Evolutionary conservation across 2,113 vertebrate genomes (phyloP).

Genomic region (Ammodytes marinus): DNA sequence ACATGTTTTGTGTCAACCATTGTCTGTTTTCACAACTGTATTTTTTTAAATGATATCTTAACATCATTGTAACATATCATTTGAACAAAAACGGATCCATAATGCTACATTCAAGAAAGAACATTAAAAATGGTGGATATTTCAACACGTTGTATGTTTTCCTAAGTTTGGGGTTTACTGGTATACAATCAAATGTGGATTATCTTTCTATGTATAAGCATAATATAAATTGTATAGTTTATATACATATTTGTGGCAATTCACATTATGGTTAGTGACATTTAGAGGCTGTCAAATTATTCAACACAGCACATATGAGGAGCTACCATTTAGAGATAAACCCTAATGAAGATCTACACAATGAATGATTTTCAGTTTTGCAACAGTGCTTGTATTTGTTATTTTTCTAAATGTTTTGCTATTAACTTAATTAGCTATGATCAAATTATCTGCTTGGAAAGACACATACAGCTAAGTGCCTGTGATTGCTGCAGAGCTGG

Average conservation of each 20-base stretch:
- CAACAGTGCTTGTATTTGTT: too few relatives aligned
- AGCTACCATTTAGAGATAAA: too few relatives aligned
- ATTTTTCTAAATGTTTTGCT: too few relatives aligned
- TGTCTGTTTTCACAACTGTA: neutral
- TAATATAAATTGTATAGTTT: neutral
- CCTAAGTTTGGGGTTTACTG: neutral
- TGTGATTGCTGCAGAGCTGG: conserved; percentile 11
- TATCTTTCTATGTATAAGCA: conserved; percentile 6
- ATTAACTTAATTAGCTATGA: too few relatives aligned
- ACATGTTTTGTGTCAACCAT: too few relatives aligned
- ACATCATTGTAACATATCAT: neutral
- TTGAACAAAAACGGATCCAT: neutral
- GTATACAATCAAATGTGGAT: neutral
- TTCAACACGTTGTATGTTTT: neutral
- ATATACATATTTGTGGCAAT: neutral
- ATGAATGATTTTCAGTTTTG: too few relatives aligned
- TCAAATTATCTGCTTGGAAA: neutral
- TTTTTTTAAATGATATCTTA: neutral
- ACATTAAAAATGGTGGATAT: conserved; percentile 2
- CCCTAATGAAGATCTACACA: too few relatives aligned
- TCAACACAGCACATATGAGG: too few relatives aligned
- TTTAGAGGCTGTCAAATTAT: neutral
- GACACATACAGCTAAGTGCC: neutral
- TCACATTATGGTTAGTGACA: too few relatives aligned
- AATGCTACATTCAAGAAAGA: too few relatives aligned